Base-by-base conservation (phyloP, 2,888 invertebrate genomes). In the Tanaodytes sp. region DNA sequence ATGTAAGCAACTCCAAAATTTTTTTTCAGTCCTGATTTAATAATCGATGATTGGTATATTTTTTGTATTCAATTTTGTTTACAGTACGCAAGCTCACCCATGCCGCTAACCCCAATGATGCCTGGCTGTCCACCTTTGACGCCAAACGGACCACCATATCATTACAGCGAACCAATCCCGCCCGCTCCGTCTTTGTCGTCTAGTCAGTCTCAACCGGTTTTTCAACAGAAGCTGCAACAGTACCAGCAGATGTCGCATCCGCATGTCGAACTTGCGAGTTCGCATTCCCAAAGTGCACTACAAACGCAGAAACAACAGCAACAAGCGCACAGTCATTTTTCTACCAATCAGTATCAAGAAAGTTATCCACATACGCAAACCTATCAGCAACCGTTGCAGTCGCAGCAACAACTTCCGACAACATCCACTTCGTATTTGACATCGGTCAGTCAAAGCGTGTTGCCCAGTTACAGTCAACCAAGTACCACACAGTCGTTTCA, bases 81-180 rank as follows among this genome's bases (percentile, higher is more conserved):
- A 70, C 72, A 83, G 80, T 84, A 83, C 67, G 79, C 82, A 64
- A 81, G 83, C 62, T 84, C 84, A 19, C 84, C 84, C 31, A 84
- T 84, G 84, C 84, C 84, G 43, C 65, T 83, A 72, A 84, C 84
- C 19, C 84, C 84, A 23, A 80, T 84, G 80, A 84, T 84, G 83
- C 83, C 84, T 16, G 84, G 84, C 12, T 84, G 84, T 75, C 83
- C 83, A 39, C 79, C 83, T 2, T 57, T 84, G 65, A 84, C 84
- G 36, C 84, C 84, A 36, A 84, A 84, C 65, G 84, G 77, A 85
- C 90, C 86, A 83, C 88, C 81, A 83, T 89, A 84, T 87, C 72
- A 69, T 40, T 88, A 85, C 86, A 89, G 73, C 87, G 89, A 85
- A 85, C 88, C 83, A 15, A 84, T 80, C 86, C 89, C 85, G 80